phyloP scores from a whole-genome alignment of 1,140 invertebrate genomes.

The Solenopsis fugax region DNA sequence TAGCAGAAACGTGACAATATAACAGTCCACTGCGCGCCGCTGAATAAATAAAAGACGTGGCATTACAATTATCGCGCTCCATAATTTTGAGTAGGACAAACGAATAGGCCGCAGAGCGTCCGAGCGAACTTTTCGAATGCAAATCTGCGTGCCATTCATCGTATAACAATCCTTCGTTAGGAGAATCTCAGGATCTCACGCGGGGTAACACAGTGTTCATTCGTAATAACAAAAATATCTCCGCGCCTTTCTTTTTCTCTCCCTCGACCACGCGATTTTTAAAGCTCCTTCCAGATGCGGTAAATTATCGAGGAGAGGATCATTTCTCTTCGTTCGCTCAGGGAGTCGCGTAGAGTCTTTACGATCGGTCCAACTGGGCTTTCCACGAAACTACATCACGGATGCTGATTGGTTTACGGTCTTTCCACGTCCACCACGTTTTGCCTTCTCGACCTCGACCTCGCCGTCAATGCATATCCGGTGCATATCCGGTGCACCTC shows the following conservation, averaged over 20 bases:
- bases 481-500: slow-evolving; percentile 60
- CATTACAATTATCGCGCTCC: slow-evolving; percentile 37
- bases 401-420: slow-evolving; percentile 57
- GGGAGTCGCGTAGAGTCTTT: background rate
- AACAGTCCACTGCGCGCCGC: background rate
- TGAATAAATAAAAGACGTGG: slow-evolving; percentile 27
- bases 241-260: background rate
- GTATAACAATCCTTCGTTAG: slow-evolving; percentile 44
- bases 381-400: background rate
- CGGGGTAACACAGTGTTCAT: background rate
- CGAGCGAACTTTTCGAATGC: slow-evolving; percentile 24
- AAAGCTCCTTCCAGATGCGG: background rate
- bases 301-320: slow-evolving; percentile 14
- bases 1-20: slow-evolving; percentile 16
- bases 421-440: slow-evolving; percentile 5
- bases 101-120: background rate
- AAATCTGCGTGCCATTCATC: slow-evolving; percentile 21
- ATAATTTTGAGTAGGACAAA: slow-evolving; percentile 9
- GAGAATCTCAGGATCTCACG: background rate
- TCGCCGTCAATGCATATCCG: slow-evolving; percentile 60
- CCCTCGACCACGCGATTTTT: background rate
- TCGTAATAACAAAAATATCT: slow-evolving; percentile 6
- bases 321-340: background rate
- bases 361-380: slow-evolving; percentile 1
- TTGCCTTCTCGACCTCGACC: slow-evolving; percentile 45